A percentile compares a stretch with the other conserved stretches of the same genome.
phyloP scores from a whole-genome alignment of 1,140 invertebrate genomes.

The Tribolium madens region DNA sequence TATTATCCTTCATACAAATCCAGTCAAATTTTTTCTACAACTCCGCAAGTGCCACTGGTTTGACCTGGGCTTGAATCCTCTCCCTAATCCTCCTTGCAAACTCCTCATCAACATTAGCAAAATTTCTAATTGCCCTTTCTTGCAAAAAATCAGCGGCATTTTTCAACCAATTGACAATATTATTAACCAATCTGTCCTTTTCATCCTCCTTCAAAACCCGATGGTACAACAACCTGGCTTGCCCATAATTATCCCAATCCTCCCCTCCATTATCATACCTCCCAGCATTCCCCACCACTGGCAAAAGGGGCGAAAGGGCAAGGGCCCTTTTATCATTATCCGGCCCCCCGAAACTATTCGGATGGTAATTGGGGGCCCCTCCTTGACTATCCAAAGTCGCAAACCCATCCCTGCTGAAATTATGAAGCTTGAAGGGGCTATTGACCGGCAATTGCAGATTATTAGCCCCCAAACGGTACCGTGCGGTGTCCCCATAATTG shows the following conservation, averaged over 20 bases:
- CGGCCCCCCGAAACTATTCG: conserved; percentile 94
- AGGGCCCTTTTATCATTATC: conserved; percentile 70
- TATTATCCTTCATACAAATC: neutral
- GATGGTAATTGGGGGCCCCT: conserved; percentile 94
- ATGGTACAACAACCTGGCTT: conserved; percentile 84
- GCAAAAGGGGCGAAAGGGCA: conserved; percentile 69
- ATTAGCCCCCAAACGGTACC: conserved; percentile 89
- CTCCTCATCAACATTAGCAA: conserved; percentile 75
- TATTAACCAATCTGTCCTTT: conserved; percentile 79
- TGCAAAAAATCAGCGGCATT: conserved; percentile 87
- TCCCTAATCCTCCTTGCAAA: conserved; percentile 70
- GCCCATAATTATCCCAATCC: conserved; percentile 89
- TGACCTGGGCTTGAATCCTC: conserved; percentile 44
- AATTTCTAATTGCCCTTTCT: conserved; percentile 82
- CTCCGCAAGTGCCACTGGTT: neutral
- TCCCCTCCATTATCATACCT: conserved; percentile 82
- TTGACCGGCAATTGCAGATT: conserved; percentile 91
- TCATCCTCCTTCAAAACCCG: conserved; percentile 81
- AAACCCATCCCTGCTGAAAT: conserved; percentile 89
- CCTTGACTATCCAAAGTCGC: conserved; percentile 77
- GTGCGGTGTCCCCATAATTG: conserved; percentile 89
- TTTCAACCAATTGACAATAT: conserved; percentile 83
- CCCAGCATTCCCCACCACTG: conserved; percentile 72
- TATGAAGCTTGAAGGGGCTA: conserved; percentile 76
- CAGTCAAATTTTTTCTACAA: neutral